A percentile compares a stretch with the other conserved stretches of the same genome.
These are phyloP conservation scores for Rhamphomyia laevipes DNA, from an alignment of 2,888 invertebrate genomes.

Conservation along the genomic window DNA sequence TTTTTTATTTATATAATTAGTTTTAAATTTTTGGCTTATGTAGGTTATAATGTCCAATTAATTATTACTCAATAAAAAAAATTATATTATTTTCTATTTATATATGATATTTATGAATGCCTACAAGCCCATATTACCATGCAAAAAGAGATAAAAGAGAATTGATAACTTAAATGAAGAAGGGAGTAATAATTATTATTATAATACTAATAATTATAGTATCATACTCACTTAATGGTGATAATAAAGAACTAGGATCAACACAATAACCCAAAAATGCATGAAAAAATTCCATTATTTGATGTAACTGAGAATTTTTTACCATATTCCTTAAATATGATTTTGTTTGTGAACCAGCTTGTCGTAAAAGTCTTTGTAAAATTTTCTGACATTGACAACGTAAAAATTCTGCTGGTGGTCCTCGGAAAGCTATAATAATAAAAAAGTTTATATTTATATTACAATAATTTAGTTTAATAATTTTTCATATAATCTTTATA, in stretches of 20 bases:
- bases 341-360: conserved; percentile 43
- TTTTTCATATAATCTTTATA: conserved; percentile 19
- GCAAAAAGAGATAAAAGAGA: not conserved
- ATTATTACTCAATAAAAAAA: not conserved
- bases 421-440: conserved; percentile 44
- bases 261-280: conserved; percentile 92
- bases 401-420: conserved; percentile 82
- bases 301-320: conserved; percentile 60
- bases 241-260: conserved; percentile 74
- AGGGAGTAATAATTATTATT: too few relatives aligned
- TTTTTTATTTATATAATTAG: too few relatives aligned
- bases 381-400: conserved; percentile 76
- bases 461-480: not conserved
- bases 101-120: not conserved
- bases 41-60: too few relatives aligned
- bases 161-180: too few relatives aligned
- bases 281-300: conserved; percentile 88
- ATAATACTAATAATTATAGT: conserved; percentile 1
- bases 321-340: conserved; percentile 59
- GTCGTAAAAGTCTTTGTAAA: conserved; percentile 61
- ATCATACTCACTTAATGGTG: conserved; percentile 69
- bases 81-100: not conserved
- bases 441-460: not conserved
- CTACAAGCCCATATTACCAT: not conserved
- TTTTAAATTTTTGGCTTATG: too few relatives aligned